Conservation (phyloP, 2,888 invertebrate species). For the Abrostola triplasia region DNA sequence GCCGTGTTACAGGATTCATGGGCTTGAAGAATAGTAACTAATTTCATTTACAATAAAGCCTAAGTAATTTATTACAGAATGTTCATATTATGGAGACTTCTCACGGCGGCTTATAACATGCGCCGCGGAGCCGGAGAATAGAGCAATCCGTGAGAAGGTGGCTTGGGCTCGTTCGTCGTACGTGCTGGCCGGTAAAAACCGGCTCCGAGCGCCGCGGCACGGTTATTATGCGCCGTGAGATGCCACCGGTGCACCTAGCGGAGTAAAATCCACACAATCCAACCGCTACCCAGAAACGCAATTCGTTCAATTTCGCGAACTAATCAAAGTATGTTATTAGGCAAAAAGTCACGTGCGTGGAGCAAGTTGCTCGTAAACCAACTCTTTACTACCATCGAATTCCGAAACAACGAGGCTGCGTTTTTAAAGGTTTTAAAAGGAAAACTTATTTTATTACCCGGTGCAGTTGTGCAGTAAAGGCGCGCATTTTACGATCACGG, state of each 20-base stretch:
- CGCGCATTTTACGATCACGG: conserved; percentile 74
- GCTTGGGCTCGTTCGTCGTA: no score
- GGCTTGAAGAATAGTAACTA: no score
- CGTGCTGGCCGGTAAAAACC: no score
- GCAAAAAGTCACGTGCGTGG: conserved; percentile 76
- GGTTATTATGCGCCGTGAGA: no score
- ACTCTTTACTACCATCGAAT: conserved; percentile 71
- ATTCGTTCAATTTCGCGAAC: conserved; percentile 61
- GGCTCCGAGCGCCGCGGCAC: no score
- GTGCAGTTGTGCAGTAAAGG: conserved; percentile 61
- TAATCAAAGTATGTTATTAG: conserved; percentile 69
- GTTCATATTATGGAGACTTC: no score
- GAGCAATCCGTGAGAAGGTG: no score
- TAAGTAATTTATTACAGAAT: no score
- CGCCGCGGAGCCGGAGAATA: no score
- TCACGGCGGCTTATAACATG: no score
- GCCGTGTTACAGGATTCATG: no score
- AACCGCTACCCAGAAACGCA: conserved; percentile 39
- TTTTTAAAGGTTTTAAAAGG: conserved; percentile 75
- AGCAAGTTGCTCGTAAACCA: conserved; percentile 59
- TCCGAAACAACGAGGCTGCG: conserved; percentile 61
- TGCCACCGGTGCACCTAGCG: neutral
- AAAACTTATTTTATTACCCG: conserved; percentile 77
- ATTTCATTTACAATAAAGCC: no score
- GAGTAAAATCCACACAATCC: conserved; percentile 1